These are phyloP conservation scores for Coleophora flavipennella DNA, from an alignment of 2,888 invertebrate species.

Conservation along the genomic window DNA sequence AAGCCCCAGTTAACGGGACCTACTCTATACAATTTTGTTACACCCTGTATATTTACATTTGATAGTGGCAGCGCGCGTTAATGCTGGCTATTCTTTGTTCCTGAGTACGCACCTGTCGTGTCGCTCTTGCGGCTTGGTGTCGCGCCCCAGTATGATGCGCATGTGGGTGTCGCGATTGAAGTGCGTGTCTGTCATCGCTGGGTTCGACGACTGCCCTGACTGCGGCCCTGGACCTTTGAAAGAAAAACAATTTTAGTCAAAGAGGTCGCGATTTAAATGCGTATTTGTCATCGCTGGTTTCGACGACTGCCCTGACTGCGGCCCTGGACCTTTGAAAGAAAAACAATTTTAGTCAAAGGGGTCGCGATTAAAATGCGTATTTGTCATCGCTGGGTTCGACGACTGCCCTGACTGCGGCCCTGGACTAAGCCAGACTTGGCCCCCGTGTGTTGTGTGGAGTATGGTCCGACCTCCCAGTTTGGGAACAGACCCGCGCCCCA, in stretches of 20 bases:
- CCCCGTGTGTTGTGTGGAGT: conserved; percentile 42
- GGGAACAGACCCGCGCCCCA: too few species aligned
- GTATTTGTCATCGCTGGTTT: conserved; percentile 76
- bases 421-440: too few species aligned
- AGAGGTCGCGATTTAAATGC: conserved; percentile 90
- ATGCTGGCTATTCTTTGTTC: too few species aligned
- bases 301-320: conserved; percentile 14
- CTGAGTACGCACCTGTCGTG: conserved; percentile 43
- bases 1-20: too few species aligned
- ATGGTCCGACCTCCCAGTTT: too few species aligned
- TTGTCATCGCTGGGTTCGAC: conserved; percentile 67
- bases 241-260: too few species aligned
- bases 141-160: conserved; percentile 86
- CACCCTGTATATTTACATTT: too few species aligned
- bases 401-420: neutral
- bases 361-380: conserved; percentile 90
- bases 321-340: too few species aligned
- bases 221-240: too few species aligned
- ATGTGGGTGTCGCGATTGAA: conserved; percentile 93
- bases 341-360: too few species aligned
- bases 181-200: conserved; percentile 79
- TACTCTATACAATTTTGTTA: too few species aligned
- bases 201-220: conserved; percentile 27
- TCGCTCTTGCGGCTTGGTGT: conserved; percentile 41
- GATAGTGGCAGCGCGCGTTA: too few species aligned